These are phyloP conservation scores for Chelon auratus DNA, from an alignment of 2,797 vertebrate species.

Conservation along the genomic window DNA sequence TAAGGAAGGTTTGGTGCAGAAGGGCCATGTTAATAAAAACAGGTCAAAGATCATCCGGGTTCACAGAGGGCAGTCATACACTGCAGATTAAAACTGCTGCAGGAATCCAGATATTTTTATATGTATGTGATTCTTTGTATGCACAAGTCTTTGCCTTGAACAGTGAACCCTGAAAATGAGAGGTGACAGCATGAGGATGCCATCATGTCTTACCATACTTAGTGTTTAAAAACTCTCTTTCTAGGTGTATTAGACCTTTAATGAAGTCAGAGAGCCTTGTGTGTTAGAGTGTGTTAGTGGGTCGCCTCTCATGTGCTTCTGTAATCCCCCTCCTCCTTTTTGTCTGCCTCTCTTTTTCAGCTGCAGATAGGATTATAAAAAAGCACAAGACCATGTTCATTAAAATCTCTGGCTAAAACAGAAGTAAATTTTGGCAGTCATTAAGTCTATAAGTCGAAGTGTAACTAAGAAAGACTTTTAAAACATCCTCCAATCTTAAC, in stretches of 20 bases:
- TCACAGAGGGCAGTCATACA: slow-evolving; percentile 39
- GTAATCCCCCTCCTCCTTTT: slow-evolving; percentile 27
- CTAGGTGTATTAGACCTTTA: slow-evolving; percentile 4
- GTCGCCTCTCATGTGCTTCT: slow-evolving; percentile 40
- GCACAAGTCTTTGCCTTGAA: not conserved
- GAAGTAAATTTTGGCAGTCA: too few relatives aligned
- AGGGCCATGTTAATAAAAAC: not conserved
- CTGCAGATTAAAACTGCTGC: slow-evolving; percentile 41
- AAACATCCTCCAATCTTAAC: too few relatives aligned
- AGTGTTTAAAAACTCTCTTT: not conserved
- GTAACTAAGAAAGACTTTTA: too few relatives aligned
- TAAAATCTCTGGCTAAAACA: not conserved
- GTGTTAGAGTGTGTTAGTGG: not conserved
- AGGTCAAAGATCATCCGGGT: slow-evolving; percentile 15
- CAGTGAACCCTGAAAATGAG: not conserved
- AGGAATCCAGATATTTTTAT: not conserved
- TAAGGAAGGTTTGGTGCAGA: too few relatives aligned
- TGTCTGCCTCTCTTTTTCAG: not conserved
- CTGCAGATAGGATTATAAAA: slow-evolving; percentile 19
- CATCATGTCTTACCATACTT: too few relatives aligned
- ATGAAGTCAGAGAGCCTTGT: not conserved
- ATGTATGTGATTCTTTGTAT: not conserved
- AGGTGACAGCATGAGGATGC: not conserved
- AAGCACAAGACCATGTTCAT: slow-evolving; percentile 6
- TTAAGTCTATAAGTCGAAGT: too few relatives aligned